Evolutionary conservation across 2,888 invertebrate genomes (phyloP), one percentile per base, ranked within the genome.

Genomic region (Leptinotarsa tumamoca): DNA sequence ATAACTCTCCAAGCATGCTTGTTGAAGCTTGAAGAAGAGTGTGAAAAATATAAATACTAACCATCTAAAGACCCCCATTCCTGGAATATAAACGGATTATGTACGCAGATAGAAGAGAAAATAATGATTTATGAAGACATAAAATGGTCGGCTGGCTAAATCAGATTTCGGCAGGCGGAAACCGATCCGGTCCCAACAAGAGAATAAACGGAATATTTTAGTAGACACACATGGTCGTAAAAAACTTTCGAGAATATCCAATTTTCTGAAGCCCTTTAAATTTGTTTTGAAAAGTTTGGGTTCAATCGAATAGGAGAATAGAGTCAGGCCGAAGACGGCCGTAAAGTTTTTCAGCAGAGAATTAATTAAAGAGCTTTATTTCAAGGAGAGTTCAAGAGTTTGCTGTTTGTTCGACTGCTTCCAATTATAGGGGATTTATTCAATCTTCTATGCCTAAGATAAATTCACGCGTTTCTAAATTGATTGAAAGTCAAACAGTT

Each of bases 211-310:
- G 52, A 54, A 54, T 56, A 58, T 70, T 70, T 70, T 52, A 58
- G 33, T 69, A 56, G 15, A 21, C 43, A 58, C 56, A 43, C 43
- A 70, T 21, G 67, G 68, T 73, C 73, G 71, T 73, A 73, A 76
- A 33, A 73, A 76, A 68, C 52, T 76, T 73, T 51, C 23, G 54
- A 70, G 69, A 18, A 69, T 49, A 70, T 73, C 72, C 76, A 73
- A 72, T 72, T 72, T 67, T 71, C 18, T 66, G 33, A 67, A 72
- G 70, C 49, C 69, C 51, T 71, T 66, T 27, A 50, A n/a, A 50
- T 61, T 58, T 58, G 70, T 70, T 52, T 70, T 58, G 70, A 27
- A 61, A 70, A 70, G 70, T 56, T 58, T 49, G 18, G 70, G 43
- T 51, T 58, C 49, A 49, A 61, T 49, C 33, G 70, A 13, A 63